These are phyloP conservation scores for Donacobius atricapilla DNA, from an alignment of 2,113 vertebrate species.

Conservation along the genomic window DNA sequence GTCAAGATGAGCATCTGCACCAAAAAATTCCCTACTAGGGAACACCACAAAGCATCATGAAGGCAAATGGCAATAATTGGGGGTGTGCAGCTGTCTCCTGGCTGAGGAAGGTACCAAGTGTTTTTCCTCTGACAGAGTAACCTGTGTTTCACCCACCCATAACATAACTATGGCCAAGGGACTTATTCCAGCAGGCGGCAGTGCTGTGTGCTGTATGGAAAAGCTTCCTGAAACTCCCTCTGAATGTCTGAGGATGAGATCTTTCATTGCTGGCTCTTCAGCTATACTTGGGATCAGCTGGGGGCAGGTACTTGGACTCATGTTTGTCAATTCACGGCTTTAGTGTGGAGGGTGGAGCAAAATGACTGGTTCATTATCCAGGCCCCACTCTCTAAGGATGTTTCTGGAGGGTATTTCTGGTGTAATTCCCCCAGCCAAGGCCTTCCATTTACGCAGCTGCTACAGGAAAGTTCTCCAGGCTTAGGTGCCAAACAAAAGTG, in stretches of 20 bases:
- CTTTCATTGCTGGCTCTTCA: neutral
- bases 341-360: neutral
- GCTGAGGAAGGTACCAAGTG: neutral
- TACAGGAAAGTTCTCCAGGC: neutral
- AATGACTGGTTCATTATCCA: accelerated
- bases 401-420: neutral
- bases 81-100: neutral
- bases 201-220: neutral
- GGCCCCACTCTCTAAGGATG: neutral
- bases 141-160: neutral
- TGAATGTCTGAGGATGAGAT: neutral
- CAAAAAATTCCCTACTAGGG: neutral
- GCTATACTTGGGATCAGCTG: neutral
- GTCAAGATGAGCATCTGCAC: neutral
- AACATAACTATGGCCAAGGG: neutral
- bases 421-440: neutral
- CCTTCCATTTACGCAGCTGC: neutral
- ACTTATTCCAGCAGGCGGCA: neutral
- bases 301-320: neutral
- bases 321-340: neutral
- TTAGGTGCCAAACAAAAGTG: neutral
- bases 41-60: neutral
- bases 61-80: neutral
- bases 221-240: neutral
- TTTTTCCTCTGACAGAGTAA: neutral